Evolutionary conservation across 2,888 invertebrate genomes (phyloP).

Genomic region (Aleiodes leptofemur): DNA sequence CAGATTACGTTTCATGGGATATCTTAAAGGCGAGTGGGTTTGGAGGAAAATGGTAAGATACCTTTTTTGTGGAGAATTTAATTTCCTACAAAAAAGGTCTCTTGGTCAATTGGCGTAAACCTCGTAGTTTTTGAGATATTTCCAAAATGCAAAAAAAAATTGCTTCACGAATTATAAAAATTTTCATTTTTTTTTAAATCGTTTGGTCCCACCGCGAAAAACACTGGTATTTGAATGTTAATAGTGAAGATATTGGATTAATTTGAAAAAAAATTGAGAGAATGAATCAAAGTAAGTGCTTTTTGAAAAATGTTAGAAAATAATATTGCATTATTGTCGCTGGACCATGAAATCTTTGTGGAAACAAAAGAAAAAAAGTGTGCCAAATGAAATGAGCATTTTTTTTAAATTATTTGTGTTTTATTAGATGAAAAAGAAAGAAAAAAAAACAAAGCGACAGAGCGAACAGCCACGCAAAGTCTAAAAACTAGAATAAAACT

Average conservation of each 20-base stretch:
- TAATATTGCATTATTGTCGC: constrained; percentile 21
- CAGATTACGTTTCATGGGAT: not conserved
- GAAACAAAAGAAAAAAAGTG: constrained; percentile 23
- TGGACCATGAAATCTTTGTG: constrained; percentile 22
- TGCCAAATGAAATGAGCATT: constrained; percentile 26
- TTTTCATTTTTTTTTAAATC: no score
- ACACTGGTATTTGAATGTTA: not conserved
- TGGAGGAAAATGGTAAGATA: no score
- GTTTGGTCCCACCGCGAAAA: no score
- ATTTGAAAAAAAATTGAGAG: not conserved
- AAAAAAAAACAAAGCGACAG: not conserved
- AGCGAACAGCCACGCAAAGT: constrained; percentile 23
- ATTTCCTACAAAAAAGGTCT: no score
- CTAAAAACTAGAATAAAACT: not conserved
- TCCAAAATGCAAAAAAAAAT: no score
- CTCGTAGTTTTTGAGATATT: no score
- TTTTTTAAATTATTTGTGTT: not conserved
- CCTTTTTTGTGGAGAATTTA: no score
- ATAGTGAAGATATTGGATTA: not conserved
- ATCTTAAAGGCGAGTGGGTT: not conserved
- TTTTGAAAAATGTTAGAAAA: constrained; percentile 18
- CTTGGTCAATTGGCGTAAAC: no score
- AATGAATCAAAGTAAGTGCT: constrained; percentile 29
- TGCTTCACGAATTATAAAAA: no score
- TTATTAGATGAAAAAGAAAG: not conserved